A percentile compares a stretch with the other conserved stretches of the same genome.
Conservation (phyloP, 2,888 invertebrate genomes). For the Tiphia femorata region DNA sequence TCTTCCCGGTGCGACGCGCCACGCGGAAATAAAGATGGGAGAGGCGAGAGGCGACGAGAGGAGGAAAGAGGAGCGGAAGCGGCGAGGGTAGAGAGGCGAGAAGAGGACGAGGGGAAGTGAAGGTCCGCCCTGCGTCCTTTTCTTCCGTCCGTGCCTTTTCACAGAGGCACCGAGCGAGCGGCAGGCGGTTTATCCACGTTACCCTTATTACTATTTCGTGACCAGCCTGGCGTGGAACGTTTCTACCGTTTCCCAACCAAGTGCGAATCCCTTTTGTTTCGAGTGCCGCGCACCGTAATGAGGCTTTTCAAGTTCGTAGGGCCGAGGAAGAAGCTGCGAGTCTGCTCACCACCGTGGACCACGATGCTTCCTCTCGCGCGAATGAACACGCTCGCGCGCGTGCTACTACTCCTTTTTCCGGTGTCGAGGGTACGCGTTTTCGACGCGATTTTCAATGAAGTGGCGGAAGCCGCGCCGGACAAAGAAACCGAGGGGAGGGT, state of each 20-base stretch:
- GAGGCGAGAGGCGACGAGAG: too few species aligned
- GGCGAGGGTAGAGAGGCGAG: not conserved
- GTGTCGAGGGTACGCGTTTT: not conserved
- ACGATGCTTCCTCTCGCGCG: not conserved
- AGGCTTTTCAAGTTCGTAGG: constrained; percentile 28
- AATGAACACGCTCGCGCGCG: too few species aligned
- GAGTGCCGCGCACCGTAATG: constrained; percentile 26
- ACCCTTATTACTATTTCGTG: constrained; percentile 5
- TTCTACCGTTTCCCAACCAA: constrained; percentile 18
- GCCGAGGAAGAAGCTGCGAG: too few species aligned
- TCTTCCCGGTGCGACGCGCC: too few species aligned
- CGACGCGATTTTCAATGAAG: too few species aligned
- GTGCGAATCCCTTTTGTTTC: constrained; percentile 27
- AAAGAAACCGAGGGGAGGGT: too few species aligned
- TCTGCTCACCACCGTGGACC: not conserved
- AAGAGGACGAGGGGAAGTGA: not conserved
- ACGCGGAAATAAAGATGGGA: too few species aligned
- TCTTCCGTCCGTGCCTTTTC: not conserved
- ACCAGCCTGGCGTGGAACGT: constrained; percentile 6
- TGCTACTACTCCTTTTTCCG: too few species aligned
- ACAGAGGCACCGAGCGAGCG: not conserved
- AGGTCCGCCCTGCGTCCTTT: not conserved
- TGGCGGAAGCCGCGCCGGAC: too few species aligned
- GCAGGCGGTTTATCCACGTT: constrained; percentile 3
- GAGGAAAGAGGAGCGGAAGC: not conserved